Percentiles rank a stretch among this genome's conserved stretches.
phyloP scores from a whole-genome alignment of 64 coral and sea anemone species.

The Stylophora pistillata region DNA sequence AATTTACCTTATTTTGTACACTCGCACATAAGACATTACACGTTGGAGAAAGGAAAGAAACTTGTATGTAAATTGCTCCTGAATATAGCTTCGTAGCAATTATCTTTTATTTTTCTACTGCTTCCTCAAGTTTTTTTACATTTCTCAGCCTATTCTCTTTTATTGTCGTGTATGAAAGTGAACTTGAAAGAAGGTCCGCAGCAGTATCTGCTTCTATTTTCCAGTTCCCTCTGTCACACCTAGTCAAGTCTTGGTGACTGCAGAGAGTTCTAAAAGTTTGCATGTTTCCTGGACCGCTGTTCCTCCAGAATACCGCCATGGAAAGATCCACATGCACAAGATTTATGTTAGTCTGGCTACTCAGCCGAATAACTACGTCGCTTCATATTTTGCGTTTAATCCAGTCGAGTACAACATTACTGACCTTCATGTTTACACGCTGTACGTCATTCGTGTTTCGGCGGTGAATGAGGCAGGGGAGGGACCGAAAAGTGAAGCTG shows the following conservation, averaged over 20 bases:
- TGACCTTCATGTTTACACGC: not conserved
- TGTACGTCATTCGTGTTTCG: conserved; percentile 1
- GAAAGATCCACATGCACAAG: not conserved
- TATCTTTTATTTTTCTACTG: too few species aligned
- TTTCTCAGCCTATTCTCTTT: too few species aligned
- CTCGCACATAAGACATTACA: too few species aligned
- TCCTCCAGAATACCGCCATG: not conserved
- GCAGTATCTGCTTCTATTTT: not conserved
- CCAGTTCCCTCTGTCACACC: not conserved
- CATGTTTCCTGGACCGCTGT: not conserved
- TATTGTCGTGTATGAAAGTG: too few species aligned
- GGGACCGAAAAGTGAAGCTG: not conserved
- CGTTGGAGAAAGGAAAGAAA: too few species aligned
- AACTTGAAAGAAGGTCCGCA: too few species aligned
- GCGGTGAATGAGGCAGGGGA: not conserved
- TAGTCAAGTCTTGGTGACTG: not conserved
- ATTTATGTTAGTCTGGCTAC: not conserved
- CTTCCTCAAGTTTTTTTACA: too few species aligned
- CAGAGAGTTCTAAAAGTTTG: not conserved
- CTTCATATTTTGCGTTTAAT: not conserved
- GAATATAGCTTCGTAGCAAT: too few species aligned
- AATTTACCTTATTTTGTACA: too few species aligned
- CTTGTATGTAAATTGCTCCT: too few species aligned
- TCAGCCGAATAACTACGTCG: not conserved
- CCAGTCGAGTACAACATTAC: not conserved